These are phyloP conservation scores for Turdus rufiventris DNA, from an alignment of 2,113 vertebrate species.

Conservation along the genomic window DNA sequence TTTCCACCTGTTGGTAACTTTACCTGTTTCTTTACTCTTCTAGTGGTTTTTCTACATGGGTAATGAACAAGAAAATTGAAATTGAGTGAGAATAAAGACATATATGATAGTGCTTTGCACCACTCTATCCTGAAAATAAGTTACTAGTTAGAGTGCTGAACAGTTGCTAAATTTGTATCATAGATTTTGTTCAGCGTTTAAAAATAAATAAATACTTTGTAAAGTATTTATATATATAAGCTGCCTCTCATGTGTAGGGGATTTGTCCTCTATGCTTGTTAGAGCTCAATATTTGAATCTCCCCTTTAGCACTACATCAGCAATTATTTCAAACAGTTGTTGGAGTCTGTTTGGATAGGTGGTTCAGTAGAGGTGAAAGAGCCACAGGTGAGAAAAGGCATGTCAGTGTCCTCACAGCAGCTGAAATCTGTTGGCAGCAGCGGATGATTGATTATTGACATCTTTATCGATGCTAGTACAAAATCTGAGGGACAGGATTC, in stretches of 20 bases:
- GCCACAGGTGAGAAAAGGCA: neutral
- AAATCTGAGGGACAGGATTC: neutral
- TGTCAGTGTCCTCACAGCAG: neutral
- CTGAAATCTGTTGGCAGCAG: neutral
- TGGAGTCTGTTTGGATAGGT: neutral
- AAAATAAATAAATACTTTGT: neutral
- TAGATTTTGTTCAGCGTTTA: neutral
- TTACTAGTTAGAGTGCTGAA: neutral
- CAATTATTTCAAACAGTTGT: neutral
- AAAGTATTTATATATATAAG: neutral
- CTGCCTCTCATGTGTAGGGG: neutral
- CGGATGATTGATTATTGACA: neutral
- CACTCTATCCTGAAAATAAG: neutral
- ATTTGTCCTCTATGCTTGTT: neutral
- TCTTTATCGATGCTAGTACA: neutral
- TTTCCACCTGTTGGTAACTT: neutral
- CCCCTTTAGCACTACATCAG: neutral
- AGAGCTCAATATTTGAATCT: neutral
- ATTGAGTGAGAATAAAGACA: neutral
- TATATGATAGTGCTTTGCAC: neutral
- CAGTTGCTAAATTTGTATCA: neutral
- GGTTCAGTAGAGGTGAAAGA: neutral
- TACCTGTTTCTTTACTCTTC: neutral
- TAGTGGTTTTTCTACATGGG: neutral
- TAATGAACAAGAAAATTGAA: neutral